A percentile compares a stretch with the other conserved stretches of the same genome.
Evolutionary conservation across 2,113 vertebrate species (phyloP).

Genomic region (Orthochromis indermauri): DNA sequence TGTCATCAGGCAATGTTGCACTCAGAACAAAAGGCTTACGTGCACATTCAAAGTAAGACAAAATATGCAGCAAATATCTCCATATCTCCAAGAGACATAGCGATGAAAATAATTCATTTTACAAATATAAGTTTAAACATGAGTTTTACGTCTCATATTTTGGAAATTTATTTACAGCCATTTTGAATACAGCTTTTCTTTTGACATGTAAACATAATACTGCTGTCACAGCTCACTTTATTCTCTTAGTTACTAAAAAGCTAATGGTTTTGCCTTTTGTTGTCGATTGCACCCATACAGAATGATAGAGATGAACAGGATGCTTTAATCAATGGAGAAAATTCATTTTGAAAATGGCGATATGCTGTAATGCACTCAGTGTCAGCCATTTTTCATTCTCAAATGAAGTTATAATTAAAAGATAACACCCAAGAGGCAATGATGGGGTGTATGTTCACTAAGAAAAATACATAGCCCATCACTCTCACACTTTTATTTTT

Average conservation of each 20-base stretch:
- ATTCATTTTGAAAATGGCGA: neutral
- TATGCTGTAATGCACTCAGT: neutral
- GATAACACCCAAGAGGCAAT: neutral
- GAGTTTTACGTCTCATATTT: neutral
- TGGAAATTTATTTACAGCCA: neutral
- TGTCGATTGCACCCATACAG: neutral
- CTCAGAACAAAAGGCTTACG: neutral
- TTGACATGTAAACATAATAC: neutral
- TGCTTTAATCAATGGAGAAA: neutral
- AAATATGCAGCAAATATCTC: neutral
- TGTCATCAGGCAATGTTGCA: neutral
- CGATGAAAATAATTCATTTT: neutral
- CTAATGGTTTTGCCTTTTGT: neutral
- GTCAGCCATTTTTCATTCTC: neutral
- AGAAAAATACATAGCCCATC: neutral
- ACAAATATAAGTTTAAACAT: neutral
- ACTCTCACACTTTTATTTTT: neutral
- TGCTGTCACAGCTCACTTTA: neutral
- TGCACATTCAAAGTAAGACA: neutral
- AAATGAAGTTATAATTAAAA: constrained; percentile 23
- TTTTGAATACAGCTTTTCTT: neutral
- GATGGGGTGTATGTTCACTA: neutral
- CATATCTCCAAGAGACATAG: neutral
- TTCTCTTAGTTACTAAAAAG: neutral
- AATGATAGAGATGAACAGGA: neutral